Conservation (phyloP, 2,113 vertebrate species). For the Mesoclemmys tuberculata region DNA sequence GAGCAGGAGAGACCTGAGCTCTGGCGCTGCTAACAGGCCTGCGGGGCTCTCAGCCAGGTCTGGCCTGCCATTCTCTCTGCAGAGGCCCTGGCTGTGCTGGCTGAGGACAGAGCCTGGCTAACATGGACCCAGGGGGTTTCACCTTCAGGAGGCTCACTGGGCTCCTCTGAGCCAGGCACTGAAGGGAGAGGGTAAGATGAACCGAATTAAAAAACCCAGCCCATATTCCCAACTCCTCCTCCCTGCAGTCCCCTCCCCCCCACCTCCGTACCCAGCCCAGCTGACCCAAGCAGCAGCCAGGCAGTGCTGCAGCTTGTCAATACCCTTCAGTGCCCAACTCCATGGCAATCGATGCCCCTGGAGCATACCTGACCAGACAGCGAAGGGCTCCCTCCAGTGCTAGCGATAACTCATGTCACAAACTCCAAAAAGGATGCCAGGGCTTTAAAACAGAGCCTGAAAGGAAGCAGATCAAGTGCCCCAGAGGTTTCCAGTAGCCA, state of each 20-base stretch:
- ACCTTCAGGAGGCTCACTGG: too few species aligned
- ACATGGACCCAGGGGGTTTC: neutral
- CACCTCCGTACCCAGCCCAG: too few species aligned
- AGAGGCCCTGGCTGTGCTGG: neutral
- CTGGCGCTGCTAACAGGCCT: too few species aligned
- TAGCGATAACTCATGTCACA: neutral
- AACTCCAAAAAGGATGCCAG: neutral
- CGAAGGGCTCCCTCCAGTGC: neutral
- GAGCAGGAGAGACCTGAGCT: slow-evolving; percentile 55
- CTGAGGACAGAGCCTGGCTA: neutral
- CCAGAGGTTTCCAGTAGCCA: neutral
- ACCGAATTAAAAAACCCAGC: neutral
- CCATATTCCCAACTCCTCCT: neutral
- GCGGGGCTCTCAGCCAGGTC: neutral
- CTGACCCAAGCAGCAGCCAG: neutral
- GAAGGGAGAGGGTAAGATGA: neutral
- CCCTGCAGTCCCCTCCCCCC: slow-evolving; percentile 31
- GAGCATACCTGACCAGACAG: neutral
- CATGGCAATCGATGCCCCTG: neutral
- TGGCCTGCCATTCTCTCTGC: neutral
- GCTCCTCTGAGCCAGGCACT: neutral
- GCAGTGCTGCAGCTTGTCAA: neutral
- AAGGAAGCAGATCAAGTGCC: neutral
- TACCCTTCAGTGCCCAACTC: neutral
- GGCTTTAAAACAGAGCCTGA: neutral